Conservation (phyloP, 1,140 invertebrate species). For the Nomia melanderi region DNA sequence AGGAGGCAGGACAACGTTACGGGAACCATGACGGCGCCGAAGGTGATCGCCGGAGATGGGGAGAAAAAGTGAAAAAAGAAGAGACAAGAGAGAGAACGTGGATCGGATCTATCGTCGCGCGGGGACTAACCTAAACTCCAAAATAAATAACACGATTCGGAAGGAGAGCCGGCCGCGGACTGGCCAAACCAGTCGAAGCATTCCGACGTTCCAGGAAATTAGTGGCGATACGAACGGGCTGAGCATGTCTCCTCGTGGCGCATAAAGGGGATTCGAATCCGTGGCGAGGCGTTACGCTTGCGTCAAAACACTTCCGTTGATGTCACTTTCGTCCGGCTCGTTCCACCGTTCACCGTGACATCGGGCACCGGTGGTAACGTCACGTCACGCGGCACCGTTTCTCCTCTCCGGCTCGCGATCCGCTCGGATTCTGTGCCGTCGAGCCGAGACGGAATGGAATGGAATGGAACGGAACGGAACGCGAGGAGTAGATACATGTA, state of each 20-base stretch:
- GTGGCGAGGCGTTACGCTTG: too few species aligned
- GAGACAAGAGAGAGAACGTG: conserved; percentile 14
- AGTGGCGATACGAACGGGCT: conserved; percentile 5
- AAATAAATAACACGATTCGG: conserved; percentile 52
- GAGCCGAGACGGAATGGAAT: too few species aligned
- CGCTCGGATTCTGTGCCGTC: too few species aligned
- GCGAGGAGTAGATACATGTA: neutral
- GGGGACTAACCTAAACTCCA: conserved; percentile 48
- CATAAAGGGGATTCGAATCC: neutral
- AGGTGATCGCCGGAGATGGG: conserved; percentile 8
- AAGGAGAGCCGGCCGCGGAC: neutral
- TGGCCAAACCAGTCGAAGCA: conserved; percentile 7
- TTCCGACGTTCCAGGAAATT: conserved; percentile 47
- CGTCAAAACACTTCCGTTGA: conserved; percentile 6
- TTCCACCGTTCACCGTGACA: conserved; percentile 8
- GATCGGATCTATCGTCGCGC: conserved; percentile 25
- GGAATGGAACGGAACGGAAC: too few species aligned
- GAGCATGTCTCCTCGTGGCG: neutral
- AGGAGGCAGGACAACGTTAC: conserved; percentile 1
- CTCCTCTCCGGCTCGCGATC: neutral
- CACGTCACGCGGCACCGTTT: neutral
- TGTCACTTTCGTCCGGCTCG: conserved; percentile 10
- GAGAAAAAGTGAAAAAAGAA: conserved; percentile 4
- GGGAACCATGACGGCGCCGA: conserved; percentile 11
- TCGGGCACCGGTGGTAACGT: neutral